Conservation (phyloP, 1,140 invertebrate species). For the Drosophila kurseongensis region DNA sequence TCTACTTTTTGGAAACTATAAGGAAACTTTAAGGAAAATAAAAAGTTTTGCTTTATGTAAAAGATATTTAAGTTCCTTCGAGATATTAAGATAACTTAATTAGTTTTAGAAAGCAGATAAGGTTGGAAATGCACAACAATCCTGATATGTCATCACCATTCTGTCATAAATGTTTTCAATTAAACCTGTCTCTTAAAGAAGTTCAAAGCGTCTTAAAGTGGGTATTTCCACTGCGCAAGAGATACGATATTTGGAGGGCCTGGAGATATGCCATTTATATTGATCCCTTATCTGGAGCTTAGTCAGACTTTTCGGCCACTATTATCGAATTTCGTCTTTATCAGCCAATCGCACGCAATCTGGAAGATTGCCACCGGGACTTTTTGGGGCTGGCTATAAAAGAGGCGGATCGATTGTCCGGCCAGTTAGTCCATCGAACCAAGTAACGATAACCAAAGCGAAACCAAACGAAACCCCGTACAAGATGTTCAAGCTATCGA, state of each 20-base stretch:
- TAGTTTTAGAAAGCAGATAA: too few relatives aligned
- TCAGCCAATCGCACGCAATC: conserved; percentile 47
- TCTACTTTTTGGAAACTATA: too few relatives aligned
- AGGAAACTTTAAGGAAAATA: too few relatives aligned
- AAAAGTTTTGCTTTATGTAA: too few relatives aligned
- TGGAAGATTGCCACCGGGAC: conserved; percentile 28
- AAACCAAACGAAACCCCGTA: neutral
- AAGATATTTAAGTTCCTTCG: too few relatives aligned
- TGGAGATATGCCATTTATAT: neutral
- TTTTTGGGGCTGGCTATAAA: conserved; percentile 58
- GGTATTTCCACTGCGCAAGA: neutral
- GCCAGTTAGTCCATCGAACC: conserved; percentile 70
- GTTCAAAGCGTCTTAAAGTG: too few relatives aligned
- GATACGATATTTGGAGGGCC: neutral
- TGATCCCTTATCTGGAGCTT: conserved; percentile 19
- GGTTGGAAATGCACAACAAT: too few relatives aligned
- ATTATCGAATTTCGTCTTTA: conserved; percentile 9
- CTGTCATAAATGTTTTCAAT: too few relatives aligned
- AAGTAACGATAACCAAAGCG: conserved; percentile 37
- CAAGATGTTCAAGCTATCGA: conserved; percentile 27
- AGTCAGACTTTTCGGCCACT: conserved; percentile 27
- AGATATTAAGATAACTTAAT: too few relatives aligned
- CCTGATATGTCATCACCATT: too few relatives aligned
- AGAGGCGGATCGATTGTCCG: conserved; percentile 39
- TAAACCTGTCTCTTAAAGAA: too few relatives aligned